Evolutionary conservation across 1,140 invertebrate genomes (phyloP).

Genomic region (Gonatopus flavifemur): DNA sequence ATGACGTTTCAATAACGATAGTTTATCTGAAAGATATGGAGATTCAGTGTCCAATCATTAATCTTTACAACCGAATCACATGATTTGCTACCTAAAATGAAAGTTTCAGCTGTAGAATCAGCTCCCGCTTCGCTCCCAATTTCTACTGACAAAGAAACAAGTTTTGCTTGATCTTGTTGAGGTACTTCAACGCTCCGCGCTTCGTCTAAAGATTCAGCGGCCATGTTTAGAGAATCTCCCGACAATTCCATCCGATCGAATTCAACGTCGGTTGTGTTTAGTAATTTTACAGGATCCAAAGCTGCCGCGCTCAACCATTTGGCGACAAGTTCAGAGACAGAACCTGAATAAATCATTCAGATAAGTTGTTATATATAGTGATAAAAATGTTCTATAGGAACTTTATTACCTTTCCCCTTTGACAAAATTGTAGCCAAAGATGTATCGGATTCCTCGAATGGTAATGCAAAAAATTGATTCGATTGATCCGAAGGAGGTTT

Average conservation of each 20-base stretch:
- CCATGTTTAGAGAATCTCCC: constrained; percentile 28
- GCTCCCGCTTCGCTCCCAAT: constrained; percentile 34
- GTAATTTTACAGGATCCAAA: constrained; percentile 63
- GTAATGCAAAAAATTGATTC: constrained; percentile 54
- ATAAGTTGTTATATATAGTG: neutral
- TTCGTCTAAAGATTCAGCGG: constrained; percentile 29
- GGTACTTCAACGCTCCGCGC: constrained; percentile 28
- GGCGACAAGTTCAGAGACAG: constrained; percentile 79
- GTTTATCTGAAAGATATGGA: constrained; percentile 34
- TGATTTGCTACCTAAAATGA: constrained; percentile 36
- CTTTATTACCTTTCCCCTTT: constrained; percentile 70
- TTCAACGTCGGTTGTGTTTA: constrained; percentile 51
- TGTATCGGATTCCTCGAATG: constrained; percentile 65
- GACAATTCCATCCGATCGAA: constrained; percentile 39
- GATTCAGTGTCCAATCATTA: neutral
- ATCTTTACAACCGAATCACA: neutral
- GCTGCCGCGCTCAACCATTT: constrained; percentile 76
- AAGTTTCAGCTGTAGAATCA: constrained; percentile 30
- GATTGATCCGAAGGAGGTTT: constrained; percentile 35
- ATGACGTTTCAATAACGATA: constrained; percentile 64
- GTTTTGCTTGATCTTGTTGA: constrained; percentile 16
- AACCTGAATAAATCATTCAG: constrained; percentile 52
- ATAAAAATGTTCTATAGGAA: neutral
- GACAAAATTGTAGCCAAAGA: constrained; percentile 75
- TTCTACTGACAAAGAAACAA: constrained; percentile 28